Conservation (phyloP, 2,113 vertebrate genomes). For the Etia nguti region DNA sequence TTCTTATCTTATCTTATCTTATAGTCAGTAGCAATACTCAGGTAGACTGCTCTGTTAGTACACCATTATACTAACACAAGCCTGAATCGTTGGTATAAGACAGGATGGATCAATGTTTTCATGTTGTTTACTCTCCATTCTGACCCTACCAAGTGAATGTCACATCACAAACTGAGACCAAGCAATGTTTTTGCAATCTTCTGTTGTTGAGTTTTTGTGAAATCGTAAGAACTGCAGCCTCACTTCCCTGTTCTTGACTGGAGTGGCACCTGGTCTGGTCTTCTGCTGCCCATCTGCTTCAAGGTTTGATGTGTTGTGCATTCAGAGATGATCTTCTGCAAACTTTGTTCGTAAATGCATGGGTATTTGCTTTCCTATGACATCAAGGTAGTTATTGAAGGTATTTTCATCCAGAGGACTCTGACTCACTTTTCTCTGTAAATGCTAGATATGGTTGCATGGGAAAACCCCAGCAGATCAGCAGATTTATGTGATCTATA, state of each 20-base stretch:
- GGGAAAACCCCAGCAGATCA: not conserved
- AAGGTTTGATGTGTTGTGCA: not conserved
- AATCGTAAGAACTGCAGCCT: not conserved
- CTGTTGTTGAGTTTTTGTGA: not conserved
- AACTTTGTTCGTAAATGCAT: not conserved
- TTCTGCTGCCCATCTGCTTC: not conserved
- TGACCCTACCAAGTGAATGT: not conserved
- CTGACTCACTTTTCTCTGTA: not conserved
- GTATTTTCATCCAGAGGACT: not conserved
- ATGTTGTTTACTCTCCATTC: not conserved
- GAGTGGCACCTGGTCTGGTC: not conserved
- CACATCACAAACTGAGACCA: not conserved
- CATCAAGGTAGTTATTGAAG: not conserved
- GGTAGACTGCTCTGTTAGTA: not conserved
- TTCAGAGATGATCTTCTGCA: not conserved
- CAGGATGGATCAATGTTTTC: not conserved
- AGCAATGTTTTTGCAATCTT: not conserved
- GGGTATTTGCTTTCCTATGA: not conserved
- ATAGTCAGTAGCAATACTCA: not conserved
- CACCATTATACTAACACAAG: not conserved
- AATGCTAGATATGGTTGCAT: not conserved
- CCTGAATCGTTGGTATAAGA: not conserved
- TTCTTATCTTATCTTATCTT: too few species aligned
- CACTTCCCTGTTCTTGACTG: not conserved
- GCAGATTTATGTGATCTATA: not conserved